phyloP scores from a whole-genome alignment of 2,797 vertebrate genomes.

The Columba guinea region DNA sequence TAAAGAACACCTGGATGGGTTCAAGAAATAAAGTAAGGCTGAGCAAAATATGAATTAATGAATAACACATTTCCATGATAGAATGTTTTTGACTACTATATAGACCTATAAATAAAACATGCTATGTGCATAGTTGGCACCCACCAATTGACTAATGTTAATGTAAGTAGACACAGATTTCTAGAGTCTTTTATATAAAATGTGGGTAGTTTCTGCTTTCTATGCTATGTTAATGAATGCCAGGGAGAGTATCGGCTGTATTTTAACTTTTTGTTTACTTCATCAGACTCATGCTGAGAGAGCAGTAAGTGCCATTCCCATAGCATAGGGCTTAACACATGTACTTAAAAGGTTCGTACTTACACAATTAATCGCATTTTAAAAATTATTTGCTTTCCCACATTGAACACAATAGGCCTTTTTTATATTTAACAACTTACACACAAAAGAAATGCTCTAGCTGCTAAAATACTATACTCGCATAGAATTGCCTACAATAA shows the following conservation, averaged over 20 bases:
- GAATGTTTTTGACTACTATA: constrained; percentile 68
- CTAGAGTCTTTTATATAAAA: constrained; percentile 72
- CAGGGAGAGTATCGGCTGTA: constrained; percentile 60
- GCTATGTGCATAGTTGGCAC: constrained; percentile 63
- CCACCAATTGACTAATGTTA: constrained; percentile 62
- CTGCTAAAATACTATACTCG: constrained; percentile 49
- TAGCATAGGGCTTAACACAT: constrained; percentile 47
- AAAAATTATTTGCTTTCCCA: constrained; percentile 72
- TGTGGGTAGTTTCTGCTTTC: constrained; percentile 72
- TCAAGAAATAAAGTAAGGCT: constrained; percentile 67
- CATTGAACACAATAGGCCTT: constrained; percentile 70
- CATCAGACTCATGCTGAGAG: constrained; percentile 58
- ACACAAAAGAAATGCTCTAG: constrained; percentile 52
- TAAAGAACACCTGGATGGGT: constrained; percentile 73
- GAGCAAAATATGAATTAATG: constrained; percentile 79
- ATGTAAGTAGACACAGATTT: constrained; percentile 75
- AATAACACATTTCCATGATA: constrained; percentile 74
- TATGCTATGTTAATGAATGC: constrained; percentile 73
- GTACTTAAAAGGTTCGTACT: constrained; percentile 62
- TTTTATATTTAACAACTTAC: constrained; percentile 69
- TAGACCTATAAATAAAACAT: constrained; percentile 73
- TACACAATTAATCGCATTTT: constrained; percentile 68
- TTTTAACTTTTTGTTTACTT: constrained; percentile 77
- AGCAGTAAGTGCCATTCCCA: constrained; percentile 65
- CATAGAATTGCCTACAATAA: constrained; percentile 43